Base-by-base conservation (phyloP, 1,140 invertebrate genomes). In the Platyscapa corneri region DNA sequence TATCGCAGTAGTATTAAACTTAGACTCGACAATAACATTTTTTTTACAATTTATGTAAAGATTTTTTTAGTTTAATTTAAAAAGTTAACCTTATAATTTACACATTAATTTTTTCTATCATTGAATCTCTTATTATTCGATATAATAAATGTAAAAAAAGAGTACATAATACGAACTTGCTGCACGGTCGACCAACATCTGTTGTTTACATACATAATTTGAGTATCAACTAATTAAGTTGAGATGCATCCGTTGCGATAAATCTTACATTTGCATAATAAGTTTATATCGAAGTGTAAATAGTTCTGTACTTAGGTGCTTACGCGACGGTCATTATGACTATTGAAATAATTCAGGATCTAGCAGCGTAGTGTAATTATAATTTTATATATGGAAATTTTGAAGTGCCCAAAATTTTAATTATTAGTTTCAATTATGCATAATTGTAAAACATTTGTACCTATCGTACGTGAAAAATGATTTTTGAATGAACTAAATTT, bases 401-500 rank as follows among this genome's bases (percentile, higher is more conserved):
- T 82, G 72, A 72, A 70, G 60, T 56, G 60, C 46, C 74, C 56
- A 82, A 64, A 42, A 60, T 39, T 86, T 78, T 82, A 81, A 67
- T 77, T 82, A 86, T 64, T 67, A 76, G 77, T 82, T 82, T 86
- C n/a, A n/a, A 86, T 86, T 86, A 82, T 86, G 74, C 72, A 82
- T 37, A 56, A 37, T 27, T 32, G n/a, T 46, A n/a, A 67, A 18
- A 20, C 39, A 67, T 16, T 10, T 42, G 42, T 30, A n/a, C 27
- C 8, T 46, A 30, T 14, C 14, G 72, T 30, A 75, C 37, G 20
- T 70, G 10, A 20, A 70, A 39, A 67, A 16, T 23, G 67, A n/a
- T n/a, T 23, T 12, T 39, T 70, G 20, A 27, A 27, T 60, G 10
- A 1, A 14, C 27, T 60, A 27, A 60, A 60, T 23, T 60, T 2